phyloP scores from a whole-genome alignment of 2,113 vertebrate genomes.

The Heterochromis multidens region DNA sequence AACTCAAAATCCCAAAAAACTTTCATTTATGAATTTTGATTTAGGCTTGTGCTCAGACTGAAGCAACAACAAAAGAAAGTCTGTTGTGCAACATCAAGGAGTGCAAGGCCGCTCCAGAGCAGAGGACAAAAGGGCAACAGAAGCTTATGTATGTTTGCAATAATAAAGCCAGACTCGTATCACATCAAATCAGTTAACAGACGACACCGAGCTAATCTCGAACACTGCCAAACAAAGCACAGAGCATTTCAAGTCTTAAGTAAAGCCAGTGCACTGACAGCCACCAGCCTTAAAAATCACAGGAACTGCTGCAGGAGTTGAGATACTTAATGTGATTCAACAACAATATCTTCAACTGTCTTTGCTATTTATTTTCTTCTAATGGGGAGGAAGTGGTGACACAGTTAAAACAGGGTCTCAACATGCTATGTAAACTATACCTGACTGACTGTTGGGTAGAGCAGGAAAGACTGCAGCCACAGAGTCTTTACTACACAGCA shows the following conservation, averaged over 20 bases:
- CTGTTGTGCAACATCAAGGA: background rate
- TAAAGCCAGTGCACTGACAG: background rate
- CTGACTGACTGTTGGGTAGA: background rate
- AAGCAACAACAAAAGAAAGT: background rate
- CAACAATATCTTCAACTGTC: background rate
- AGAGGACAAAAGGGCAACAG: background rate
- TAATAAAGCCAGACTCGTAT: background rate
- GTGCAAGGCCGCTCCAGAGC: background rate
- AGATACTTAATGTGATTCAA: background rate
- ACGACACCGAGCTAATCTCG: background rate
- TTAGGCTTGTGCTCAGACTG: background rate
- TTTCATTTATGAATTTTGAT: background rate
- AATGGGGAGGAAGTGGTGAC: background rate
- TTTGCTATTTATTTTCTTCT: background rate
- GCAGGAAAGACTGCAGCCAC: background rate
- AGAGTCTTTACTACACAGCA: background rate
- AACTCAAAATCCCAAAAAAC: background rate
- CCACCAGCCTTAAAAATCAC: background rate
- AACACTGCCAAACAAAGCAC: background rate
- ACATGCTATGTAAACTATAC: background rate
- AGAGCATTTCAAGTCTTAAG: background rate
- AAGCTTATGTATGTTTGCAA: background rate
- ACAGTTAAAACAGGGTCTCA: slow-evolving; percentile 2
- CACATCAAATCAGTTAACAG: background rate
- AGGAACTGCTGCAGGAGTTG: background rate